Percentiles rank a stretch among this genome's conserved stretches.
These are phyloP conservation scores for Gephyroberyx darwinii DNA, from an alignment of 2,797 vertebrate genomes.

Conservation along the genomic window DNA sequence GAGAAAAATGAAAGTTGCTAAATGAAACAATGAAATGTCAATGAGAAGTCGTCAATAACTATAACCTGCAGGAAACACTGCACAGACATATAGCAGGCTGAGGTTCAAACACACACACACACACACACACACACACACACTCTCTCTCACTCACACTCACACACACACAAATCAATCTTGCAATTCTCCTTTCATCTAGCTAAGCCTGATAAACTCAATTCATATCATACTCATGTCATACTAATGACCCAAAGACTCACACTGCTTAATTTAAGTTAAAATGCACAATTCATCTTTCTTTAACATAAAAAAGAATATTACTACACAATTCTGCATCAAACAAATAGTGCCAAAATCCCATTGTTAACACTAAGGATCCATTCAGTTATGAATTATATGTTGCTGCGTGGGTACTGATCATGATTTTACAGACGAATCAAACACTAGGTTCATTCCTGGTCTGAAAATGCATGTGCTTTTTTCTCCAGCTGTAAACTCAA, in stretches of 20 bases:
- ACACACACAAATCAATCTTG: conserved; percentile 20
- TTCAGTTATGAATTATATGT: conserved; percentile 18
- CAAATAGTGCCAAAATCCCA: conserved; percentile 51
- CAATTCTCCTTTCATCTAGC: conserved; percentile 30
- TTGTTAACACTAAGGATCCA: conserved; percentile 57
- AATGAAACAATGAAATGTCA: too few species aligned
- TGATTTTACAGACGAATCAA: conserved; percentile 27
- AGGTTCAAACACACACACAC: too few species aligned
- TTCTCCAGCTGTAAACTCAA: conserved; percentile 16
- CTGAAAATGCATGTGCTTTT: not conserved
- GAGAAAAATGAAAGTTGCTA: too few species aligned
- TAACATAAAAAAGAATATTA: conserved; percentile 52
- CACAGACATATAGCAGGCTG: too few species aligned
- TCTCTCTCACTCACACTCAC: too few species aligned
- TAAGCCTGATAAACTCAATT: conserved; percentile 52
- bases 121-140: too few species aligned
- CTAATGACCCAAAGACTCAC: not conserved
- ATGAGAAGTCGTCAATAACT: too few species aligned
- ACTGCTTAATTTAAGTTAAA: conserved; percentile 25
- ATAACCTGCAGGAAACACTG: too few species aligned
- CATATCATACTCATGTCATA: conserved; percentile 29
- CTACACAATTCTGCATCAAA: conserved; percentile 26
- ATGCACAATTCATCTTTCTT: conserved; percentile 14
- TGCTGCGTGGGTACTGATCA: conserved; percentile 12
- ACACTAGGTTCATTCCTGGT: conserved; percentile 2